A percentile compares a stretch with the other conserved stretches of the same genome.
phyloP scores from a whole-genome alignment of 2,113 vertebrate genomes.

The Halcyon malimbica region DNA sequence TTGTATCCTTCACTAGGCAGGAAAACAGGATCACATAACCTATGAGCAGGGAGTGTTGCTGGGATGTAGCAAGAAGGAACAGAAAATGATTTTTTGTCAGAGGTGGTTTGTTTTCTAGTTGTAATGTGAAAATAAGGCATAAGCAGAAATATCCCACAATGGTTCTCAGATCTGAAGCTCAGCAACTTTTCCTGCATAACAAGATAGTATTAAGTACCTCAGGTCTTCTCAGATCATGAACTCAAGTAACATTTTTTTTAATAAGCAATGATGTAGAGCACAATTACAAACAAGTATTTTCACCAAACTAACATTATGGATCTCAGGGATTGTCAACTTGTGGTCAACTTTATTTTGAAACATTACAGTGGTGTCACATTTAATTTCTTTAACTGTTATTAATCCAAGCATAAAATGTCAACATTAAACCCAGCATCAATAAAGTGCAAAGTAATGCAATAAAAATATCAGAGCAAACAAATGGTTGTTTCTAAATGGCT shows the following conservation, averaged over 20 bases:
- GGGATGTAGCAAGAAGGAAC: background rate
- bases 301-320: background rate
- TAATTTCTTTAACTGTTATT: background rate
- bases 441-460: background rate
- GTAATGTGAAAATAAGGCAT: background rate
- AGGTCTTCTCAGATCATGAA: background rate
- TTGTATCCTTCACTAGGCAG: background rate
- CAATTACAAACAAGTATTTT: background rate
- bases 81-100: background rate
- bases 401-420: background rate
- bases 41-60: background rate
- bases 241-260: background rate
- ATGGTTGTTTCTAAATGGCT: background rate
- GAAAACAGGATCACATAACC: background rate
- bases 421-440: background rate
- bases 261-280: background rate
- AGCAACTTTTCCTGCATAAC: background rate
- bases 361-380: background rate
- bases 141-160: background rate
- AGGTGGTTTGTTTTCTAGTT: background rate
- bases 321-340: background rate
- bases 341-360: conserved; percentile 16
- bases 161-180: background rate
- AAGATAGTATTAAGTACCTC: background rate
- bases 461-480: background rate